phyloP scores from a whole-genome alignment of 2,113 vertebrate species.

The Callocephalon fimbriatum region DNA sequence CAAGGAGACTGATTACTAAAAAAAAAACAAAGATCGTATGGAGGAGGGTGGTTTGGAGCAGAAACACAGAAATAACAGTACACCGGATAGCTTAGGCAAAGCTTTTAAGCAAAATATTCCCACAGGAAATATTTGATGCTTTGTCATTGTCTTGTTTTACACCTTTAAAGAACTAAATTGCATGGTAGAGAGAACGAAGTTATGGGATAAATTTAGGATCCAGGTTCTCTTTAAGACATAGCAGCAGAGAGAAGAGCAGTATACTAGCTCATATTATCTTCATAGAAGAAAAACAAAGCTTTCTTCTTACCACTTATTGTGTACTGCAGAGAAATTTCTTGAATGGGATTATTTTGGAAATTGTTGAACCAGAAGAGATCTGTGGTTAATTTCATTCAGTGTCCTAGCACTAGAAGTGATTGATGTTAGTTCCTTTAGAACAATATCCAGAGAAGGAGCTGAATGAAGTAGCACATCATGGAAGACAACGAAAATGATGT shows the following conservation, averaged over 20 bases:
- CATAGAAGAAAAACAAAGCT: background rate
- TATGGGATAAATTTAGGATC: background rate
- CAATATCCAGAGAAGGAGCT: background rate
- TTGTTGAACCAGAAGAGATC: background rate
- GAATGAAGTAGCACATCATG: background rate
- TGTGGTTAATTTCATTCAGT: background rate
- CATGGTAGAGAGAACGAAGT: background rate
- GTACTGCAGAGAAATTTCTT: background rate
- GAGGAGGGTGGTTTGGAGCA: background rate
- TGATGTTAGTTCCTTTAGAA: background rate
- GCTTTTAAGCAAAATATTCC: background rate
- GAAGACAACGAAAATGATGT: background rate
- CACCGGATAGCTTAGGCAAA: background rate
- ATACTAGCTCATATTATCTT: background rate
- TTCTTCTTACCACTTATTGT: background rate
- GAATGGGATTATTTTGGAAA: background rate
- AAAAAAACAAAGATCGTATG: background rate
- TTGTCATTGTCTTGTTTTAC: background rate
- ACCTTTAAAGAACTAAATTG: background rate
- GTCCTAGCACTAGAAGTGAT: background rate
- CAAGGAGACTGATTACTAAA: constrained; percentile 39
- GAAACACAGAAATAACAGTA: background rate
- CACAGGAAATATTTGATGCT: background rate
- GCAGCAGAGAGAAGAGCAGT: background rate
- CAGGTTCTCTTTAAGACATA: background rate